These are phyloP conservation scores for Ptychodera flava DNA, from an alignment of 35 echinoderm and acorn worm genomes.

Conservation along the genomic window DNA sequence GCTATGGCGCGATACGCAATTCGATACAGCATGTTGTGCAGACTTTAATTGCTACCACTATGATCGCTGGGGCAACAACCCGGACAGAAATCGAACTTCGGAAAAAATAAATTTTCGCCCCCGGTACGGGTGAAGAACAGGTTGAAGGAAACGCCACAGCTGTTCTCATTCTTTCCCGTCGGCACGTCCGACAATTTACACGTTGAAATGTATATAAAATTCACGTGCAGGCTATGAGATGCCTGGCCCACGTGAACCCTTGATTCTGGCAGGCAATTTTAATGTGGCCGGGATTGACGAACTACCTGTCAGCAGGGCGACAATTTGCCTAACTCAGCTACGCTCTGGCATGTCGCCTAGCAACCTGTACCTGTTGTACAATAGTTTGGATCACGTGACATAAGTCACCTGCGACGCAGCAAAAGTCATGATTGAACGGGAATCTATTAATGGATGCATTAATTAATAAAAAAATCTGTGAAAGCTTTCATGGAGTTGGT, in stretches of 20 bases:
- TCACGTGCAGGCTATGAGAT: neutral
- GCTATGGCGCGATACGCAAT: too few relatives aligned
- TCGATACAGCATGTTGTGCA: too few relatives aligned
- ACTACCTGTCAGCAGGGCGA: neutral
- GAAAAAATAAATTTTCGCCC: too few relatives aligned
- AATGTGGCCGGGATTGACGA: too few relatives aligned
- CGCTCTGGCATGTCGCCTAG: neutral
- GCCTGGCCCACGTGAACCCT: neutral
- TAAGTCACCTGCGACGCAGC: too few relatives aligned
- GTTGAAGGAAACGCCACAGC: too few relatives aligned
- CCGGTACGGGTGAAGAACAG: too few relatives aligned
- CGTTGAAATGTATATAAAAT: neutral
- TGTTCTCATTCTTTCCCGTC: neutral
- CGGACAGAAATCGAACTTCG: too few relatives aligned
- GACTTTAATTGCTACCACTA: too few relatives aligned
- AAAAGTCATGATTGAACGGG: neutral
- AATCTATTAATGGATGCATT: neutral
- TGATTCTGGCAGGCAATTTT: too few relatives aligned
- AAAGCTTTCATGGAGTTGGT: neutral
- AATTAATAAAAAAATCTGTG: neutral
- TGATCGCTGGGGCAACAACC: too few relatives aligned
- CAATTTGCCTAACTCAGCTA: neutral
- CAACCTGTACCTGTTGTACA: neutral
- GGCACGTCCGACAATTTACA: neutral
- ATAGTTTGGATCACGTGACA: neutral